phyloP scores from a whole-genome alignment of 2,888 invertebrate genomes.

The Actias luna region DNA sequence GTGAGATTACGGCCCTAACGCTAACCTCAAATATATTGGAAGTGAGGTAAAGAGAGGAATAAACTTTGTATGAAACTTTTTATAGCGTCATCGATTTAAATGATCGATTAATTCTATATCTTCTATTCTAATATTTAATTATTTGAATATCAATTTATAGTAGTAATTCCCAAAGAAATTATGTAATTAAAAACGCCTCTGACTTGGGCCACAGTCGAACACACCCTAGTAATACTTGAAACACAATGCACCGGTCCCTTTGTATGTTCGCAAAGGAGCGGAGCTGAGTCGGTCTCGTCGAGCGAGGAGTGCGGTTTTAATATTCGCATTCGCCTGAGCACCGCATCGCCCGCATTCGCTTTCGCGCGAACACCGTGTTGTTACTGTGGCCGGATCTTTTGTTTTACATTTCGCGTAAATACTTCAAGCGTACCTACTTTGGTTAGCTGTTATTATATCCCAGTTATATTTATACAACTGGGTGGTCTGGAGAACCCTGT shows the following conservation, averaged over 20 bases:
- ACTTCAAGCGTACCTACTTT: neutral
- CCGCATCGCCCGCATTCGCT: slow-evolving; percentile 12
- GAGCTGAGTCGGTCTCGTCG: slow-evolving; percentile 2
- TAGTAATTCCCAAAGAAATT: too few species aligned
- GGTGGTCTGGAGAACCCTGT: too few species aligned
- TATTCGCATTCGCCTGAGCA: slow-evolving; percentile 16
- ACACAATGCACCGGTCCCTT: slow-evolving; percentile 47
- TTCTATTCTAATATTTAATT: too few species aligned
- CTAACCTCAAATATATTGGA: too few species aligned
- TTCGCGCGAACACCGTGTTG: slow-evolving; percentile 7
- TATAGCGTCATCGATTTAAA: too few species aligned
- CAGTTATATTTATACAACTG: too few species aligned
- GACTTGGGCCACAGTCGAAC: slow-evolving; percentile 21
- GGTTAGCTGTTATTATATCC: too few species aligned
- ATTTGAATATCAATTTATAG: too few species aligned
- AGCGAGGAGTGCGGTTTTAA: slow-evolving; percentile 16
- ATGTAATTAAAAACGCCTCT: slow-evolving; percentile 9
- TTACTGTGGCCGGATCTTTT: slow-evolving; percentile 8
- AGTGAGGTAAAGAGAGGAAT: too few species aligned
- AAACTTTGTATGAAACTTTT: too few species aligned
- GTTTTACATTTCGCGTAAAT: slow-evolving; percentile 4
- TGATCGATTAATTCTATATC: too few species aligned
- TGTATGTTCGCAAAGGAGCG: slow-evolving; percentile 17
- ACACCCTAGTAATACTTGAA: slow-evolving; percentile 45
- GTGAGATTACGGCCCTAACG: too few species aligned